Conservation (phyloP, 2,797 vertebrate species). For the Masticophis lateralis region DNA sequence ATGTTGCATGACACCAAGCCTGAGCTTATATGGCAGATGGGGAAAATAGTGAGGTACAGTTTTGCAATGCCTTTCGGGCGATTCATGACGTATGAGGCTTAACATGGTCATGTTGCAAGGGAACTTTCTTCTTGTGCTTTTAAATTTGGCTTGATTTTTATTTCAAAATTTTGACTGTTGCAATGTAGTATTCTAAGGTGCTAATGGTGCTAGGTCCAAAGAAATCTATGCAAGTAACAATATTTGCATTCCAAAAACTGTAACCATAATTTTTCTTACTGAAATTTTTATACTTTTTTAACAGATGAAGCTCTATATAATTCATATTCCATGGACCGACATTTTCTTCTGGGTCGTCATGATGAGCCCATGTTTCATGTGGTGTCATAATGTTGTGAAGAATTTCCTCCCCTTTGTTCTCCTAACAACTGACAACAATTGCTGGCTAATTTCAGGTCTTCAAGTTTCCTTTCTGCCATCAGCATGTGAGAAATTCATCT, state of each 20-base stretch:
- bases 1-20: neutral
- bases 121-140: neutral
- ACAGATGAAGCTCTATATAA: neutral
- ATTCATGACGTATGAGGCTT: neutral
- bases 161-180: neutral
- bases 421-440: neutral
- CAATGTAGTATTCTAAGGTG: neutral
- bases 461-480: neutral
- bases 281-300: neutral
- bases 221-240: neutral
- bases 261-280: neutral
- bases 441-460: neutral
- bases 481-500: neutral
- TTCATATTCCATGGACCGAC: neutral
- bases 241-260: neutral
- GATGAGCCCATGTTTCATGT: neutral
- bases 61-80: neutral
- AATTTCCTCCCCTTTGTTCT: neutral
- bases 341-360: neutral
- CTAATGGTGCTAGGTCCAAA: neutral
- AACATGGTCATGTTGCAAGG: neutral
- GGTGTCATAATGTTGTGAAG: neutral
- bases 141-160: neutral
- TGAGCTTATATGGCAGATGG: neutral
- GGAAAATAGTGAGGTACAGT: neutral